phyloP scores from a whole-genome alignment of 2,888 invertebrate species.

The Gisinianus flammeolus region DNA sequence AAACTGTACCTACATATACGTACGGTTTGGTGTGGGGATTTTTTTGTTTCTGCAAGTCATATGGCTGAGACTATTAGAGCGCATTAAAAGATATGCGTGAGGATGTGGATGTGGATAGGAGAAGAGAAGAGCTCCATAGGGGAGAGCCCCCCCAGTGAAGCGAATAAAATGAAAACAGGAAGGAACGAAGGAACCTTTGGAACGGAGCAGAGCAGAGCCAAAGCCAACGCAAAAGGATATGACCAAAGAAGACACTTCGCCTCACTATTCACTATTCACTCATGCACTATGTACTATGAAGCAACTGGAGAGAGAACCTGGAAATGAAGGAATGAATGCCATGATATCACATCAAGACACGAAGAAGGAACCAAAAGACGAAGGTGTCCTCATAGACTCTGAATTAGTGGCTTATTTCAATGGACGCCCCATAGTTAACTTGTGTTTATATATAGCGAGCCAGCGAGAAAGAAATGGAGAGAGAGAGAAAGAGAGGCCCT shows the following conservation, averaged over 20 bases:
- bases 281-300: conserved; percentile 38
- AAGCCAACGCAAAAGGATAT: not conserved
- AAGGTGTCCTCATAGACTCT: conserved; percentile 38
- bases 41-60: conserved; percentile 59
- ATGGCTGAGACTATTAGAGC: conserved; percentile 30
- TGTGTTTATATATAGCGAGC: conserved; percentile 35
- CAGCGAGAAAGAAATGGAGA: not conserved
- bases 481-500: conserved; percentile 11
- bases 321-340: not conserved
- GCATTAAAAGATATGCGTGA: conserved; percentile 43
- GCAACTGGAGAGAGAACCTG: not conserved
- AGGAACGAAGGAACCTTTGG: conserved; percentile 44
- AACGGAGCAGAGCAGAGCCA: conserved; percentile 34
- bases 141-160: conserved; percentile 58
- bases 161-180: conserved; percentile 60
- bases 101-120: conserved; percentile 42
- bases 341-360: not conserved
- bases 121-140: conserved; percentile 46
- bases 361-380: conserved; percentile 7
- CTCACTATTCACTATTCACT: not conserved
- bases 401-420: conserved; percentile 45
- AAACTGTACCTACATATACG: not conserved
- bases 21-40: conserved; percentile 21
- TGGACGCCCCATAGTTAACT: conserved; percentile 43
- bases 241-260: not conserved